Conservation (phyloP, 1,140 invertebrate species). For the Pseudomyrmex sp. region DNA sequence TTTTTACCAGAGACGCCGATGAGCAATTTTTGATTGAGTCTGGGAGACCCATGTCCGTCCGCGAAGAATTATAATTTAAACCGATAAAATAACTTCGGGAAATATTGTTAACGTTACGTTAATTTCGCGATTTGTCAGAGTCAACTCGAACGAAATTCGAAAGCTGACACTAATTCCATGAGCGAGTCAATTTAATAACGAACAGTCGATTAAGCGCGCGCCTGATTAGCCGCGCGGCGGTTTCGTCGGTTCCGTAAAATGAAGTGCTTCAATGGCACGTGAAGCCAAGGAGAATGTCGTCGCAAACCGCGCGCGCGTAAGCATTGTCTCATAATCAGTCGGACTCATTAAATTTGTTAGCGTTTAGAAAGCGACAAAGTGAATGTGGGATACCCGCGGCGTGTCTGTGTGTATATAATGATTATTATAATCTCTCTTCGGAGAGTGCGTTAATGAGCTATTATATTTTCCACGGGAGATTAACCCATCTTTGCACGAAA, state of each 20-base stretch:
- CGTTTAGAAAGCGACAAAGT: conserved; percentile 60
- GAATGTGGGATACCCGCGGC: background rate
- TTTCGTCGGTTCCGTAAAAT: conserved; percentile 37
- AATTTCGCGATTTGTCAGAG: background rate
- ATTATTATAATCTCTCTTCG: conserved; percentile 47
- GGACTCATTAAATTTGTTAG: conserved; percentile 54
- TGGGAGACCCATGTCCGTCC: too few species aligned
- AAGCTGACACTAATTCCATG: conserved; percentile 22
- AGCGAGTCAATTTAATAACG: conserved; percentile 21
- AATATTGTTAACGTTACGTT: background rate
- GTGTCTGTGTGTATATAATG: background rate
- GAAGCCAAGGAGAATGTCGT: conserved; percentile 40
- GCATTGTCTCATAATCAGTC: conserved; percentile 58
- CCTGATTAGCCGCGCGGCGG: conserved; percentile 31
- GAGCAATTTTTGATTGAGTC: too few species aligned
- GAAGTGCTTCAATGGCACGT: conserved; percentile 33
- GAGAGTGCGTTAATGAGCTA: conserved; percentile 50
- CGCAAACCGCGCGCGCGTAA: conserved; percentile 28
- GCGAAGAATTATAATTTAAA: too few species aligned
- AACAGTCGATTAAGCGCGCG: conserved; percentile 14
- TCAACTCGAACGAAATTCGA: conserved; percentile 13
- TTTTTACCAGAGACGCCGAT: too few species aligned
- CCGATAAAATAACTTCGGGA: too few species aligned
- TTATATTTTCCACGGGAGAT: conserved; percentile 62
- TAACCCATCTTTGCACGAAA: conserved; percentile 51